phyloP scores from a whole-genome alignment of 2,113 vertebrate genomes.

The Datnioides undecimradiatus region DNA sequence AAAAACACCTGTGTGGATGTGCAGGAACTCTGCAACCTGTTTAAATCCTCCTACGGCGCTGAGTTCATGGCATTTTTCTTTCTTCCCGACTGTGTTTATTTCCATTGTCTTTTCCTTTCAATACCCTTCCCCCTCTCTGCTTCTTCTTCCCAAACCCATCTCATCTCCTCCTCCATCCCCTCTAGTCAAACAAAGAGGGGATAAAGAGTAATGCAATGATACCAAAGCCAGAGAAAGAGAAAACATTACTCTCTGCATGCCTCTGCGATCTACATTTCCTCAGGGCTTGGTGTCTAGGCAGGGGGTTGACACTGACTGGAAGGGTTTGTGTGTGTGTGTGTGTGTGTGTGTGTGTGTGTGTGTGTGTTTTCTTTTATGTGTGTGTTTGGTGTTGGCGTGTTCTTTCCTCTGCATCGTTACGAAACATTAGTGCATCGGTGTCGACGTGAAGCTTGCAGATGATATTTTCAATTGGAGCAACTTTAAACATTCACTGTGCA shows the following conservation, averaged over 20 bases:
- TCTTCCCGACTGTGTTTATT: constrained; percentile 26
- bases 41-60: not conserved
- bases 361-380: constrained; percentile 1
- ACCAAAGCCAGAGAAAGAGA: constrained; percentile 53
- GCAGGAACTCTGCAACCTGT: not conserved
- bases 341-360: constrained; percentile 6
- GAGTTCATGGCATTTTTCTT: constrained; percentile 7
- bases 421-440: not conserved
- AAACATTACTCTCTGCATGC: constrained; percentile 49
- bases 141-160: constrained; percentile 20
- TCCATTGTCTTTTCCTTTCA: constrained; percentile 20
- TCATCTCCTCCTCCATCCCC: constrained; percentile 31
- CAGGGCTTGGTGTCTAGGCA: constrained; percentile 34
- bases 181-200: constrained; percentile 42
- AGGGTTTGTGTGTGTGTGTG: constrained; percentile 23
- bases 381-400: constrained; percentile 6
- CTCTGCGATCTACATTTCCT: constrained; percentile 48
- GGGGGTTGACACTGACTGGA: constrained; percentile 46
- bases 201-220: constrained; percentile 45
- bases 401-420: constrained; percentile 11
- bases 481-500: not conserved
- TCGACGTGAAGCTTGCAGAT: not conserved
- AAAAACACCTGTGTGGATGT: constrained; percentile 3
- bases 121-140: not conserved
- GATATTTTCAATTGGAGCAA: not conserved